phyloP scores from a whole-genome alignment of 2,113 vertebrate species.

The Pelusios castaneus region DNA sequence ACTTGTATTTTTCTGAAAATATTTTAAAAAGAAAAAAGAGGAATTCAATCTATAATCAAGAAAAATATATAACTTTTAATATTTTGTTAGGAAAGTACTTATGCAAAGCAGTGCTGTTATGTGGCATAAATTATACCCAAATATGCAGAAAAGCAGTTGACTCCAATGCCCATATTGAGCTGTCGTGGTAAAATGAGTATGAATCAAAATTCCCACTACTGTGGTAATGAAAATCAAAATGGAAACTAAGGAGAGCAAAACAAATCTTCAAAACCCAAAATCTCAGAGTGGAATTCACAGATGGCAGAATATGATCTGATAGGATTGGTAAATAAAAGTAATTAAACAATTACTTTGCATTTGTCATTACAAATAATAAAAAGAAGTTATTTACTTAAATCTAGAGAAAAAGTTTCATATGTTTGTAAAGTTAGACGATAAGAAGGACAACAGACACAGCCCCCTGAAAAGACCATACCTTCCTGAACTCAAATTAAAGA shows the following conservation, averaged over 20 bases:
- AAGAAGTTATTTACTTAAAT: neutral
- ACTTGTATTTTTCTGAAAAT: neutral
- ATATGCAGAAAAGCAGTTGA: neutral
- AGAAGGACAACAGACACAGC: neutral
- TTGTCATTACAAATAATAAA: neutral
- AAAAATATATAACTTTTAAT: neutral
- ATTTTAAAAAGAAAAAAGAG: neutral
- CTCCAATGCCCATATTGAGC: neutral
- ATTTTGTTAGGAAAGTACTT: neutral
- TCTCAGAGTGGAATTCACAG: neutral
- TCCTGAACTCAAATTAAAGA: neutral
- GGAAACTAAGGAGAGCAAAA: neutral
- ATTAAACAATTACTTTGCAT: neutral
- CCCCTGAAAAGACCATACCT: neutral
- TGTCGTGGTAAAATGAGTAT: neutral
- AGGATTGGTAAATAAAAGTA: neutral
- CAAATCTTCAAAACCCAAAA: neutral
- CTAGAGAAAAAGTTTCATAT: neutral
- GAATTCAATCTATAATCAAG: neutral
- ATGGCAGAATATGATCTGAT: neutral
- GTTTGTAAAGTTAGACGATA: neutral
- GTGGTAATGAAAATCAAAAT: neutral
- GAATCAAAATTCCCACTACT: neutral
- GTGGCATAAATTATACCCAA: rapidly evolving
- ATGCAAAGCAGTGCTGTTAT: neutral